A percentile compares a stretch with the other conserved stretches of the same genome.
Evolutionary conservation across 2,888 invertebrate genomes (phyloP).

Genomic region (Dasysyrphus tricinctus): DNA sequence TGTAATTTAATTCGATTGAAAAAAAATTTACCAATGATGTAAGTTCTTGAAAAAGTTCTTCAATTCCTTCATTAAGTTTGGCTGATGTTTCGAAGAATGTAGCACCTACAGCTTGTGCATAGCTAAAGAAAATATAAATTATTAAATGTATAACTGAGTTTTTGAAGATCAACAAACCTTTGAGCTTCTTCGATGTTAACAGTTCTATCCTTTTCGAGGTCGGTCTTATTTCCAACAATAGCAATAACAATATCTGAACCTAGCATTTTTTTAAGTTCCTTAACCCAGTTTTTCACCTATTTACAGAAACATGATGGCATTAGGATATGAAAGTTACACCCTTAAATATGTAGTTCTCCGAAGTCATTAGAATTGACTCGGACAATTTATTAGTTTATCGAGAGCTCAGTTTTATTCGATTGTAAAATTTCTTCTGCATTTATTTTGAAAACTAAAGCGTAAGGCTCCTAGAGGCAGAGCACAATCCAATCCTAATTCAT

Average conservation of each 20-base stretch:
- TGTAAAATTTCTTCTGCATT: too few relatives aligned
- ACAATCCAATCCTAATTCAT: too few relatives aligned
- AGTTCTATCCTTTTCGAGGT: slow-evolving; percentile 95
- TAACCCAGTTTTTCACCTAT: slow-evolving; percentile 98
- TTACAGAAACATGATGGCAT: too few relatives aligned
- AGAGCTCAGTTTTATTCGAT: too few relatives aligned
- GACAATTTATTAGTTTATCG: too few relatives aligned
- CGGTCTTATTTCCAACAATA: slow-evolving; percentile 98
- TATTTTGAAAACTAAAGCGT: too few relatives aligned
- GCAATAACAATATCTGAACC: slow-evolving; percentile 95
- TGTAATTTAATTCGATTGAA: not conserved
- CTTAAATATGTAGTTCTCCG: not conserved
- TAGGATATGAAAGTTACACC: not conserved
- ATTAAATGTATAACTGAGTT: not conserved
- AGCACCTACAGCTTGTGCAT: slow-evolving; percentile 95
- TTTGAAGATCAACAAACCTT: slow-evolving; percentile 85
- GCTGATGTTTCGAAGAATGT: slow-evolving; percentile 97
- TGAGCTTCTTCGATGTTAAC: slow-evolving; percentile 94
- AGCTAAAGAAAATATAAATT: slow-evolving; percentile 85
- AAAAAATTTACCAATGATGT: slow-evolving; percentile 88
- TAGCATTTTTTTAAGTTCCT: slow-evolving; percentile 97
- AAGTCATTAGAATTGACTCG: not conserved
- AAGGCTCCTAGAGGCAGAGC: too few relatives aligned
- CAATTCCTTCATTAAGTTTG: slow-evolving; percentile 94
- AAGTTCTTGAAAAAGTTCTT: slow-evolving; percentile 94